Evolutionary conservation across 2,888 invertebrate species (phyloP), one percentile per base, ranked within the genome.

Genomic region (Ennomos quercinarius): DNA sequence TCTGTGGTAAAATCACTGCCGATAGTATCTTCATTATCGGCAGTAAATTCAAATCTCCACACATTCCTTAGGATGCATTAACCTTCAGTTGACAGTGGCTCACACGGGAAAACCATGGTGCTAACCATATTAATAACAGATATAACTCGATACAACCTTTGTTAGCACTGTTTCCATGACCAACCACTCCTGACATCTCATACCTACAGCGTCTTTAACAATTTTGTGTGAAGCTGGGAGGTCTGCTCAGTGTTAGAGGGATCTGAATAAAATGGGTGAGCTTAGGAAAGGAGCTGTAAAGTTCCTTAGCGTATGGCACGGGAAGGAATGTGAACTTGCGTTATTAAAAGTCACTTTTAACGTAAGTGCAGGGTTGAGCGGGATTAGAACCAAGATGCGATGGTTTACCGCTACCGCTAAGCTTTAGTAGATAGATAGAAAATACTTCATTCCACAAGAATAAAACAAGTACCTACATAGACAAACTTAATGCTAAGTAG

Each of bases 81-180:
- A 67, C 60, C 68, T 54, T 46, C 36, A 48, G 64, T 64, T 66
- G 68, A 68, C 71, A 70, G 68, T 61, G 47, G 78, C 86, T 89
- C 89, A 82, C 89, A 89, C 89, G 89, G 89, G 87, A 88, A 89
- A 76, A 72, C 60, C 69, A 70, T 63, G 58, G 88, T 83, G 89
- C 80, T 89, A 89, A 89, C 81, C 73, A 84, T 77, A 88, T 88
- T 88, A 89, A 89, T 82, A 78, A 75, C 76, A 73, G 72, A 80
- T 78, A 80, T 71, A 78, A 68, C 77, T 73, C 65, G 63, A 78
- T 81, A 80, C 75, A 70, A 71, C 72, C 70, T 75, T 72, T 73
- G 80, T 86, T 87, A 87, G 81, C 87, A 77, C 78, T 56, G 61
- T 38, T 59, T 43, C 27, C 42, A 51, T 56, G 66, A 66, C 83